Conservation (phyloP, 2,888 invertebrate species). For the Megaustenia siamemsis region DNA sequence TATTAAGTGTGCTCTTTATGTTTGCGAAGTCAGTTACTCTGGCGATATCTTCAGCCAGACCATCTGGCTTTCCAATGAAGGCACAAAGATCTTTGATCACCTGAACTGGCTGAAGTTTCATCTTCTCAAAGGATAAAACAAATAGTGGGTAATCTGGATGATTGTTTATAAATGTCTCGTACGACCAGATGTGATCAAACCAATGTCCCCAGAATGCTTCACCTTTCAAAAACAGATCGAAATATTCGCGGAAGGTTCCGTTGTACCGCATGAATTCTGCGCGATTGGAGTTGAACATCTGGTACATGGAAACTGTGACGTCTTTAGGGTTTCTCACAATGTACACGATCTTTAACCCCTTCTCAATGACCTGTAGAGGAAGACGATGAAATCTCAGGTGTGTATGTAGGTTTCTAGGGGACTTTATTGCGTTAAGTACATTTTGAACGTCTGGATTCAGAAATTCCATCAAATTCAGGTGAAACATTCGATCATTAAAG, state of each 20-base stretch:
- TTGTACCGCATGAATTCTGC: neutral
- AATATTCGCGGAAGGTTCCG: slow-evolving; percentile 23
- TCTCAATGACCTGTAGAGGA: slow-evolving; percentile 28
- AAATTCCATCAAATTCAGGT: slow-evolving; percentile 3
- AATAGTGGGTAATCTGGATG: slow-evolving; percentile 6
- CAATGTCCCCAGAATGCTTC: slow-evolving; percentile 18
- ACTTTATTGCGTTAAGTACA: neutral
- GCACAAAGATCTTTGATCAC: slow-evolving; percentile 13
- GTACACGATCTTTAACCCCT: slow-evolving; percentile 26
- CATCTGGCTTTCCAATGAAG: slow-evolving; percentile 32
- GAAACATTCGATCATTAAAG: neutral
- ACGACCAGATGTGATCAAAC: slow-evolving; percentile 36
- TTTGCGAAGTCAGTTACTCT: slow-evolving; percentile 16
- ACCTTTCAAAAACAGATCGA: slow-evolving; percentile 1
- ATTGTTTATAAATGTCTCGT: neutral
- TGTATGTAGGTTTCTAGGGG: slow-evolving; percentile 1
- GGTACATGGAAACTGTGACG: neutral
- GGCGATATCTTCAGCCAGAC: slow-evolving; percentile 32
- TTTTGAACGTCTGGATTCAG: neutral
- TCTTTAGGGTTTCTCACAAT: slow-evolving; percentile 40
- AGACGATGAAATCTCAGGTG: neutral
- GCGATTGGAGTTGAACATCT: neutral
- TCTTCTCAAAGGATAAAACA: slow-evolving; percentile 17
- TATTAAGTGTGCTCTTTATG: neutral
- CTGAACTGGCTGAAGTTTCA: slow-evolving; percentile 10